phyloP scores from a whole-genome alignment of 2,113 vertebrate genomes.

The Pyrgilauda ruficollis region DNA sequence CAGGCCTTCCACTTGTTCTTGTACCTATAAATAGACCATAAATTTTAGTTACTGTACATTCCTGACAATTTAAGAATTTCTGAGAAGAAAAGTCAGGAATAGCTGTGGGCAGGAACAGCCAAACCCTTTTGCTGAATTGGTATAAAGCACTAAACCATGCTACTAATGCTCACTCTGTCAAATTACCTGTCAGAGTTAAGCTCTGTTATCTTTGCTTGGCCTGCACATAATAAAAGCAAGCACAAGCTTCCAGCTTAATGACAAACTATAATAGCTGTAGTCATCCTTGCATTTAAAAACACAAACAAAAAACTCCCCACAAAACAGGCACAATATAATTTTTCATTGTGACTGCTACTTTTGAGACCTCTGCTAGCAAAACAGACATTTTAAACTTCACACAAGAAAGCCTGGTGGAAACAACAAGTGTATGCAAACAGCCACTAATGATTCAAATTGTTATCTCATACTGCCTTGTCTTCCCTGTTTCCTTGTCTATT shows the following conservation, averaged over 20 bases:
- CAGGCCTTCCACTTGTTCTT: conserved; percentile 15
- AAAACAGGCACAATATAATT: background rate
- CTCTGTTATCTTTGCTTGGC: background rate
- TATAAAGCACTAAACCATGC: background rate
- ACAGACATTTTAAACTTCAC: background rate
- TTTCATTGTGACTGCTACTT: background rate
- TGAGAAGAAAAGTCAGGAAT: background rate
- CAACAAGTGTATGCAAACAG: background rate
- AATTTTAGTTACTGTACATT: background rate
- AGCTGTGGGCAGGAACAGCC: background rate
- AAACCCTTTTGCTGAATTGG: background rate
- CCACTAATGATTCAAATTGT: background rate
- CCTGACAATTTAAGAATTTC: background rate
- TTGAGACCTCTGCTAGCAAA: background rate
- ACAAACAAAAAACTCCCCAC: background rate
- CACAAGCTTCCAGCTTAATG: background rate
- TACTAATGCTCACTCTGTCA: background rate
- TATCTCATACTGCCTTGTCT: background rate
- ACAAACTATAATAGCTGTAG: background rate
- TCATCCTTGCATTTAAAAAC: background rate
- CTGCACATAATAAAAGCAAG: background rate
- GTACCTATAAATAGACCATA: background rate
- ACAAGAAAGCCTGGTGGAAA: background rate
- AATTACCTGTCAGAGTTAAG: background rate
- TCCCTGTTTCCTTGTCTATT: background rate